Evolutionary conservation across 23 tunicate species (phyloP).

Genomic region (Clavelina lepadiformis): DNA sequence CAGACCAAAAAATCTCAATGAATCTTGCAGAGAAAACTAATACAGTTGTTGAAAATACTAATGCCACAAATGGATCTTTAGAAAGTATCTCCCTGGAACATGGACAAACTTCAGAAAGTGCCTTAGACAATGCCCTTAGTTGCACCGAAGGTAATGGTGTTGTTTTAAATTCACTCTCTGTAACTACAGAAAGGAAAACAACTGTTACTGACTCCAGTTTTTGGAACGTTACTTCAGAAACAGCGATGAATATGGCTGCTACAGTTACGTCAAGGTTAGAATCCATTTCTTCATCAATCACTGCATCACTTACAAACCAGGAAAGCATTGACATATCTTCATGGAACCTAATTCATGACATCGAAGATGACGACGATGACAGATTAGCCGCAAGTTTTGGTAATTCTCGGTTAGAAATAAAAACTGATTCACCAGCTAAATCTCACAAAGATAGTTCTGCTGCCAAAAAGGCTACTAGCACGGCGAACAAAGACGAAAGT

Average conservation of each 20-base stretch:
- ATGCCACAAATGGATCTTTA: too few species aligned
- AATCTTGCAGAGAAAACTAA: too few species aligned
- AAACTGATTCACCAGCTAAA: slow-evolving; percentile 75
- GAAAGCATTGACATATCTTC: slow-evolving; percentile 13
- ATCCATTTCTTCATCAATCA: slow-evolving; percentile 26
- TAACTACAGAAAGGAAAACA: not conserved
- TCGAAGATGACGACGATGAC: slow-evolving; percentile 67
- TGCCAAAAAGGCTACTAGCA: not conserved
- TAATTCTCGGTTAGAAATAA: slow-evolving; percentile 66
- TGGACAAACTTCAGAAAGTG: too few species aligned
- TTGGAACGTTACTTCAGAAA: slow-evolving; percentile 40
- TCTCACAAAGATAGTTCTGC: not conserved
- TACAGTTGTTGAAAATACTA: too few species aligned
- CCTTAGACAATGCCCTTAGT: too few species aligned
- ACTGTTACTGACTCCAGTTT: slow-evolving; percentile 13
- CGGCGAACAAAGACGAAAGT: not conserved
- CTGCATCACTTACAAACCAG: slow-evolving; percentile 11
- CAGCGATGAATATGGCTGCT: slow-evolving; percentile 36
- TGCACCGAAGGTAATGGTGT: too few species aligned
- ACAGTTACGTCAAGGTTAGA: slow-evolving; percentile 28
- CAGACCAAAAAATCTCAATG: too few species aligned
- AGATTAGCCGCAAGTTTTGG: slow-evolving; percentile 23
- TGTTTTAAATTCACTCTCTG: not conserved
- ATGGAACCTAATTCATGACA: slow-evolving; percentile 27
- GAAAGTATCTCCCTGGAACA: too few species aligned